Conservation (phyloP, 2,113 vertebrate genomes). For the Burhinus bistriatus region DNA sequence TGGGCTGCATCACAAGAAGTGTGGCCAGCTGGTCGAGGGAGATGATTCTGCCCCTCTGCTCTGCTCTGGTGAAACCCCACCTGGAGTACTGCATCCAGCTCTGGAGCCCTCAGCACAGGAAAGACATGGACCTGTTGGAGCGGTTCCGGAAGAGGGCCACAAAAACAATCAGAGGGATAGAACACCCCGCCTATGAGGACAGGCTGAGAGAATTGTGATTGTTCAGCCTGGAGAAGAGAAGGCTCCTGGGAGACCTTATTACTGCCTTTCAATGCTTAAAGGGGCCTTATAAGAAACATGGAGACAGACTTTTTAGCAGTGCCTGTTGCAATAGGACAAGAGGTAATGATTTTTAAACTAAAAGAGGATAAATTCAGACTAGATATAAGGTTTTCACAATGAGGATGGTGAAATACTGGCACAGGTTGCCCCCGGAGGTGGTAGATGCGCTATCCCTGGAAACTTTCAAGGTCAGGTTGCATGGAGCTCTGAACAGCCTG, state of each 20-base stretch:
- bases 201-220: neutral
- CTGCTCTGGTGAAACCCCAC: neutral
- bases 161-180: neutral
- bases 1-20: neutral
- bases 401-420: neutral
- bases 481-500: neutral
- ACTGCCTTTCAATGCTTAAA: neutral
- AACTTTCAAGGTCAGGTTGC: neutral
- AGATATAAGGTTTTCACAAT: neutral
- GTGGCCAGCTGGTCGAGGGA: neutral
- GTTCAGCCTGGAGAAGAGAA: neutral
- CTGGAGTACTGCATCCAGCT: neutral
- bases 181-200: neutral
- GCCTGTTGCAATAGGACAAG: neutral
- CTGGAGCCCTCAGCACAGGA: neutral
- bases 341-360: neutral
- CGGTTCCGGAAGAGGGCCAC: neutral
- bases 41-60: neutral
- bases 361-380: neutral
- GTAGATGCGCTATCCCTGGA: neutral
- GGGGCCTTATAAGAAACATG: neutral
- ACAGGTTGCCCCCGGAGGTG: neutral
- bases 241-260: neutral
- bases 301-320: neutral
- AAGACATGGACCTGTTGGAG: neutral